These are phyloP conservation scores for Petrocephalus sullivani DNA, from an alignment of 2,797 vertebrate genomes.

Conservation along the genomic window DNA sequence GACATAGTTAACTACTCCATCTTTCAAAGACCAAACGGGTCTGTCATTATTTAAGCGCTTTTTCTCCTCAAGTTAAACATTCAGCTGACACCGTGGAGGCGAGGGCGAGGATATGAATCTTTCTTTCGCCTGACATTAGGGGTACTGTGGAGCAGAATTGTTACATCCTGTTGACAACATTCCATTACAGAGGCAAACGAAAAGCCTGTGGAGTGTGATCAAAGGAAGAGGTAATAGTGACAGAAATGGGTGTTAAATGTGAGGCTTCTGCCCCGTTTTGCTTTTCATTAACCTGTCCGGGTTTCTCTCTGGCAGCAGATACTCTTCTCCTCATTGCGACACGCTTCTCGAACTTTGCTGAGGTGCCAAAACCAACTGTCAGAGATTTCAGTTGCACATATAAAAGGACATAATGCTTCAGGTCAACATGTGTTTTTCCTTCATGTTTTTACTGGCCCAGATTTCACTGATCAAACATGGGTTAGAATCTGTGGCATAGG, in stretches of 20 bases:
- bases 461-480: background rate
- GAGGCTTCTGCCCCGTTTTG: too few relatives aligned
- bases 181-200: background rate
- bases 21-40: background rate
- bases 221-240: slow-evolving; percentile 9
- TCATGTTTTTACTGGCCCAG: background rate
- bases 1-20: background rate
- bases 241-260: background rate
- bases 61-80: background rate
- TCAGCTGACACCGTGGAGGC: background rate
- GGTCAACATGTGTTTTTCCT: background rate
- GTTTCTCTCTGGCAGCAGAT: background rate
- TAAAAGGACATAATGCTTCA: background rate
- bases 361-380: background rate
- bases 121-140: background rate
- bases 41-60: background rate
- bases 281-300: background rate
- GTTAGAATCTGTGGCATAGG: background rate
- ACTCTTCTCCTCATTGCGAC: background rate
- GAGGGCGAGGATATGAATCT: background rate
- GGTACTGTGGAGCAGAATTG: background rate
- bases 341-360: background rate
- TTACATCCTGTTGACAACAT: background rate
- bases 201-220: background rate
- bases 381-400: background rate